phyloP scores from a whole-genome alignment of 2,113 vertebrate genomes.

The Notothenia coriiceps region DNA sequence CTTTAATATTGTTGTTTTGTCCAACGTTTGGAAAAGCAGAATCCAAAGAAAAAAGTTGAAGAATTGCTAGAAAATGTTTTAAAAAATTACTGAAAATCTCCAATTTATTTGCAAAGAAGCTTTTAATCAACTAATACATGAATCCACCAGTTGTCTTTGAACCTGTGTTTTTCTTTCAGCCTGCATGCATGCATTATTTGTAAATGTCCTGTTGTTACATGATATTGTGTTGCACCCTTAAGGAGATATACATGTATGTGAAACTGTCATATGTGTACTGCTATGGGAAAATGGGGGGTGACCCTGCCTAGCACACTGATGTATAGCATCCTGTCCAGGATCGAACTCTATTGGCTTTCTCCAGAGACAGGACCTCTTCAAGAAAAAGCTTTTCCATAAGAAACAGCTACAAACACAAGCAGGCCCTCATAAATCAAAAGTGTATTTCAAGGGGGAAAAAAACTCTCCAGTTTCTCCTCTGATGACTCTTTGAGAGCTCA shows the following conservation, averaged over 20 bases:
- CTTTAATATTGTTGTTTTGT: not conserved
- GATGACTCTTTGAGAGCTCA: conserved; percentile 19
- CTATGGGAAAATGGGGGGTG: conserved; percentile 25
- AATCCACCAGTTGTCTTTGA: not conserved
- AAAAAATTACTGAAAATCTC: not conserved
- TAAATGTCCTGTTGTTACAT: not conserved
- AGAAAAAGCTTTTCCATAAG: conserved; percentile 10
- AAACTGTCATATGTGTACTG: not conserved
- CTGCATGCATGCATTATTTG: not conserved
- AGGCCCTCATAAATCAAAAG: conserved; percentile 53
- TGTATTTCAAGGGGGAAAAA: conserved; percentile 29
- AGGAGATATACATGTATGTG: not conserved
- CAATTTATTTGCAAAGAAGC: not conserved
- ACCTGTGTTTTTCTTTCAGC: not conserved
- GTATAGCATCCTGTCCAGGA: conserved; percentile 43
- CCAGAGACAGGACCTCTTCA: conserved; percentile 28
- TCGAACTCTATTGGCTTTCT: conserved; percentile 27
- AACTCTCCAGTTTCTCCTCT: conserved; percentile 40
- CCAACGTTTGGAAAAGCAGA: not conserved
- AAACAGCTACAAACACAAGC: conserved; percentile 16
- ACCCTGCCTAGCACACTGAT: conserved; percentile 36
- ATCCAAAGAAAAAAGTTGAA: not conserved
- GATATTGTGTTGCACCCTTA: not conserved
- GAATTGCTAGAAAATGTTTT: not conserved
- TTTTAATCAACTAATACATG: fast-evolving